Evolutionary conservation across 2,797 vertebrate species (phyloP).

Genomic region (Parotocinclus haroldoi): DNA sequence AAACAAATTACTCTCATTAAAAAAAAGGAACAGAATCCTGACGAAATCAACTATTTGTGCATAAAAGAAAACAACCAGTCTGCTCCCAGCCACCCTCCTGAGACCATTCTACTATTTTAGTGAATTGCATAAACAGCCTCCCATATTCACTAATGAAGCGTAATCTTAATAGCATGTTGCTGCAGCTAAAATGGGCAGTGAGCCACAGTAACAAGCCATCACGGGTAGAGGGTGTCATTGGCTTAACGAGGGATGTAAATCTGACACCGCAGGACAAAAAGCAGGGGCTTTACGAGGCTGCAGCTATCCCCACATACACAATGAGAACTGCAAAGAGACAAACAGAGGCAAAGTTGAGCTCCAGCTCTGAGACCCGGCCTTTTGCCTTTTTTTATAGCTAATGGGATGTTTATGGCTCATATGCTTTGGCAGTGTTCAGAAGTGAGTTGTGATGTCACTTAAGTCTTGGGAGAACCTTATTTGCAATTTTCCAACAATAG

Average conservation of each 20-base stretch:
- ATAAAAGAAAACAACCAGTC: constrained; percentile 1
- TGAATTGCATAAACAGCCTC: constrained; percentile 26
- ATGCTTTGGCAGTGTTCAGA: constrained; percentile 18
- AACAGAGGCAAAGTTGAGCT: constrained; percentile 26
- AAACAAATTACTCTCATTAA: constrained; percentile 32
- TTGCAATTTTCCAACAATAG: no score
- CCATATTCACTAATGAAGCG: constrained; percentile 41
- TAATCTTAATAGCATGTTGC: constrained; percentile 45
- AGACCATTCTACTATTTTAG: constrained; percentile 14
- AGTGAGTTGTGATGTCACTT: not conserved
- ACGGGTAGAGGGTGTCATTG: constrained; percentile 39
- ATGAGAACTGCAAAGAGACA: constrained; percentile 30
- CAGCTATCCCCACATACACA: constrained; percentile 26
- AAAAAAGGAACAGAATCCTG: not conserved
- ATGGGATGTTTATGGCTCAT: constrained; percentile 38
- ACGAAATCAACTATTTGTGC: constrained; percentile 23
- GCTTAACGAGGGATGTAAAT: constrained; percentile 51
- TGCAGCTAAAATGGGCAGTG: constrained; percentile 25
- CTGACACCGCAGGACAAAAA: constrained; percentile 38
- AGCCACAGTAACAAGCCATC: constrained; percentile 38
- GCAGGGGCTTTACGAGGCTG: constrained; percentile 30
- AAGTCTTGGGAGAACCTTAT: no score
- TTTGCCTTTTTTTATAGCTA: no score
- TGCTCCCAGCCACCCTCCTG: not conserved
- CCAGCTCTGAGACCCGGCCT: no score